Conservation (phyloP, 2,113 vertebrate genomes). For the Bolborhynchus lineola region DNA sequence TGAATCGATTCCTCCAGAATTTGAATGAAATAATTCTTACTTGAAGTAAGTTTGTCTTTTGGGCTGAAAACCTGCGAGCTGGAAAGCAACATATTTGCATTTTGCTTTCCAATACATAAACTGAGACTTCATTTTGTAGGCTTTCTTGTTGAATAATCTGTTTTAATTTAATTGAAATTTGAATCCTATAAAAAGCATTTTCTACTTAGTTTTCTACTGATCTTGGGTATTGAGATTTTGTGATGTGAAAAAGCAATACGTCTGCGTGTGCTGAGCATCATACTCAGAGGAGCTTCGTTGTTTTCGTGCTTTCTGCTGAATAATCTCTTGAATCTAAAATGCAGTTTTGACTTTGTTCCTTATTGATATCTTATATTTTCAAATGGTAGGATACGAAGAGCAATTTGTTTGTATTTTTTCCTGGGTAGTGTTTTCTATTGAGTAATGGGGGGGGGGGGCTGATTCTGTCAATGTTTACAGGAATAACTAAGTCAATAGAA, state of each 20-base stretch:
- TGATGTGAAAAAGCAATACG: slow-evolving; percentile 44
- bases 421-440: slow-evolving; percentile 5
- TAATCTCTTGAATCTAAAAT: slow-evolving; percentile 48
- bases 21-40: slow-evolving; percentile 63
- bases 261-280: slow-evolving; percentile 17
- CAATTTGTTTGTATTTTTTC: slow-evolving; percentile 38
- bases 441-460: neutral
- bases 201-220: slow-evolving; percentile 56
- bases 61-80: slow-evolving; percentile 50
- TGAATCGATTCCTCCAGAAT: slow-evolving; percentile 41
- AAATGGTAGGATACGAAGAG: slow-evolving; percentile 28
- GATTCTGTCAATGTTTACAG: slow-evolving; percentile 31
- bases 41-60: slow-evolving; percentile 60
- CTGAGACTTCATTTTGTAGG: slow-evolving; percentile 39
- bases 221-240: slow-evolving; percentile 48
- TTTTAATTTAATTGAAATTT: slow-evolving; percentile 68
- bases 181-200: slow-evolving; percentile 64
- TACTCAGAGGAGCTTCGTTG: slow-evolving; percentile 29
- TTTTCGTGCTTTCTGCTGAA: slow-evolving; percentile 25
- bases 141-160: slow-evolving; percentile 67
- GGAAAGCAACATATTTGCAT: slow-evolving; percentile 68
- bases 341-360: slow-evolving; percentile 14
- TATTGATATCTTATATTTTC: slow-evolving; percentile 52
- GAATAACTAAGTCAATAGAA: slow-evolving; percentile 18
- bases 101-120: slow-evolving; percentile 60